Conservation (phyloP, 2,113 vertebrate genomes). For the Martes martes region DNA sequence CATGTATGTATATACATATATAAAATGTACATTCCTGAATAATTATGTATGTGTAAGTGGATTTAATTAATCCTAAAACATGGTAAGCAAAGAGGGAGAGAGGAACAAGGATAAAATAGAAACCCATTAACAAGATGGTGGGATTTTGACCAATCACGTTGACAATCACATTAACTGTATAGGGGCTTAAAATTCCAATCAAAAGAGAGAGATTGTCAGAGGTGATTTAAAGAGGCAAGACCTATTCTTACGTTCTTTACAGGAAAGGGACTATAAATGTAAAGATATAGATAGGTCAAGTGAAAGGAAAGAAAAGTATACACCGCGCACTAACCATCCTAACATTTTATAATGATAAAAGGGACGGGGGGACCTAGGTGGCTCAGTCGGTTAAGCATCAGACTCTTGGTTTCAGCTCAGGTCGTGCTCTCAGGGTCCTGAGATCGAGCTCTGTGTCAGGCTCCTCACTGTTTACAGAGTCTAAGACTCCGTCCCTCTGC, state of each 20-base stretch:
- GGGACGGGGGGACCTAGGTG: not conserved
- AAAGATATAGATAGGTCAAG: not conserved
- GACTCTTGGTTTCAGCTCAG: not conserved
- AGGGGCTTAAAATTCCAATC: not conserved
- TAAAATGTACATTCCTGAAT: not conserved
- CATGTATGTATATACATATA: fast-evolving
- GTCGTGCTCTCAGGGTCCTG: not conserved
- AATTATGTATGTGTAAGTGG: not conserved
- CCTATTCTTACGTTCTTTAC: too few relatives aligned
- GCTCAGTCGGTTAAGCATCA: not conserved
- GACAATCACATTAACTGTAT: not conserved
- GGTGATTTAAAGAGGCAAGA: not conserved
- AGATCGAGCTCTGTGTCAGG: not conserved
- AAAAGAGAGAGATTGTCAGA: not conserved
- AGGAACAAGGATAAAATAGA: not conserved
- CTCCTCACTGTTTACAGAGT: not conserved
- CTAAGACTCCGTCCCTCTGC: not conserved
- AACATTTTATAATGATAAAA: not conserved
- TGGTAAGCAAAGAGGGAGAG: not conserved
- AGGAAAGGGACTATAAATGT: not conserved
- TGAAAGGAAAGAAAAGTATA: not conserved
- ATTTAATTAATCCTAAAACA: not conserved
- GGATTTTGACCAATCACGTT: not conserved
- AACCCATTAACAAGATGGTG: not conserved
- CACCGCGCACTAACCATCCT: not conserved